Conservation (phyloP, 2,113 vertebrate genomes). For the Marcusenius ussheri region DNA sequence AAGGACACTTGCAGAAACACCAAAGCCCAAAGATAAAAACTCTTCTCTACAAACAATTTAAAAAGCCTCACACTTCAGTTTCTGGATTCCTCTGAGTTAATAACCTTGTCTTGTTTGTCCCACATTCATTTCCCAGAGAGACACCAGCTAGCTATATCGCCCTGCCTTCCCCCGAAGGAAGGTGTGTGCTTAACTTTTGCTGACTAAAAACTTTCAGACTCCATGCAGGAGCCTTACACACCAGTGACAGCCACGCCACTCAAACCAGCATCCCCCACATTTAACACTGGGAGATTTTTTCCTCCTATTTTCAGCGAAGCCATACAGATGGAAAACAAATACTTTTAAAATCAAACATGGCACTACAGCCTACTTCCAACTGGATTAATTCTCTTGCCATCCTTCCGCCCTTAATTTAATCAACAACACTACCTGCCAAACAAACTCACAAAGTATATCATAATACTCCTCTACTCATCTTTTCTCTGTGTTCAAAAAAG, state of each 20-base stretch:
- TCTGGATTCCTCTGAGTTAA: neutral
- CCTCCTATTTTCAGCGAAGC: neutral
- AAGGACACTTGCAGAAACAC: neutral
- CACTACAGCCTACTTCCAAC: neutral
- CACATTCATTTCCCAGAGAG: neutral
- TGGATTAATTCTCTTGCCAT: neutral
- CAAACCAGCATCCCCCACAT: neutral
- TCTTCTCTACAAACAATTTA: neutral
- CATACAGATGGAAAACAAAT: neutral
- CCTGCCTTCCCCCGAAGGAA: slow-evolving; percentile 47
- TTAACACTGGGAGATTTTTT: neutral
- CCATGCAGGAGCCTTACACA: neutral
- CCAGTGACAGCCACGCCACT: too few species aligned
- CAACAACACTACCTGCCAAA: neutral
- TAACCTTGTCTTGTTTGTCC: slow-evolving; percentile 7
- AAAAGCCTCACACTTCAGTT: neutral
- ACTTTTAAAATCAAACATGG: neutral
- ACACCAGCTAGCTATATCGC: neutral
- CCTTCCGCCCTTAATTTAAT: neutral
- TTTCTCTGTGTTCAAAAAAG: neutral
- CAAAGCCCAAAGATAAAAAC: neutral
- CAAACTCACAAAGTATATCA: neutral
- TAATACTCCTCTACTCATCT: neutral
- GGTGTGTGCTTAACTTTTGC: slow-evolving; percentile 45
- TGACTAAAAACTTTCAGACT: slow-evolving; percentile 44